Conservation (phyloP, 2,888 invertebrate genomes). For the Opisthograptis luteolata region DNA sequence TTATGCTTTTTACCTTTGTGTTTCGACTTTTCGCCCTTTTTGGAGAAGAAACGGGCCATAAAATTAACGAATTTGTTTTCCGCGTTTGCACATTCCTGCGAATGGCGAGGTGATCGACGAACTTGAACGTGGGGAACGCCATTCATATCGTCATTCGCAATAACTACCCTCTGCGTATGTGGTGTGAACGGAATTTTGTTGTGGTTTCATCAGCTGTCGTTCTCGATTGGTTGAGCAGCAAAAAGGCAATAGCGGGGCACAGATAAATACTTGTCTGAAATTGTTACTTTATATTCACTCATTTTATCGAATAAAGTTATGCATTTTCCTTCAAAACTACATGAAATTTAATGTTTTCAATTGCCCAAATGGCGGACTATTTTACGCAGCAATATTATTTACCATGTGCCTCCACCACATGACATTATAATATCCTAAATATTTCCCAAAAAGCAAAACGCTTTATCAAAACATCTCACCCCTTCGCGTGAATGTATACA, state of each 20-base stretch:
- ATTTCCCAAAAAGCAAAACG: slow-evolving; percentile 20
- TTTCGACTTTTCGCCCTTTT: slow-evolving; percentile 1
- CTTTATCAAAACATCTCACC: slow-evolving; percentile 31
- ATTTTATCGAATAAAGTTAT: not conserved
- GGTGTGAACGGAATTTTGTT: too few relatives aligned
- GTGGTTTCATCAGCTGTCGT: too few relatives aligned
- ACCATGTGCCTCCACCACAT: slow-evolving; percentile 1
- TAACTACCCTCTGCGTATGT: too few relatives aligned
- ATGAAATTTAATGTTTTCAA: slow-evolving; percentile 5
- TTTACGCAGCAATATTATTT: slow-evolving; percentile 1
- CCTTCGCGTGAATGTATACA: slow-evolving; percentile 33
- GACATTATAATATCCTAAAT: slow-evolving; percentile 18
- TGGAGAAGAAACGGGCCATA: not conserved
- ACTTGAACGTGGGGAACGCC: too few relatives aligned
- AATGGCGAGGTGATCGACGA: too few relatives aligned
- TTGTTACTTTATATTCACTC: not conserved
- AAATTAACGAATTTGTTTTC: too few relatives aligned
- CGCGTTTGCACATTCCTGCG: too few relatives aligned
- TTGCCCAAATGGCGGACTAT: slow-evolving; percentile 5
- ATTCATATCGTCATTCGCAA: too few relatives aligned
- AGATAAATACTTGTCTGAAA: not conserved
- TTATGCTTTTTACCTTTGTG: slow-evolving; percentile 11
- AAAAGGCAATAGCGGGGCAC: too few relatives aligned
- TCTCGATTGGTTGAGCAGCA: too few relatives aligned
- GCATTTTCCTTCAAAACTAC: not conserved